Evolutionary conservation across 23 tunicate species (phyloP).

Genomic region (Pegea sp.): DNA sequence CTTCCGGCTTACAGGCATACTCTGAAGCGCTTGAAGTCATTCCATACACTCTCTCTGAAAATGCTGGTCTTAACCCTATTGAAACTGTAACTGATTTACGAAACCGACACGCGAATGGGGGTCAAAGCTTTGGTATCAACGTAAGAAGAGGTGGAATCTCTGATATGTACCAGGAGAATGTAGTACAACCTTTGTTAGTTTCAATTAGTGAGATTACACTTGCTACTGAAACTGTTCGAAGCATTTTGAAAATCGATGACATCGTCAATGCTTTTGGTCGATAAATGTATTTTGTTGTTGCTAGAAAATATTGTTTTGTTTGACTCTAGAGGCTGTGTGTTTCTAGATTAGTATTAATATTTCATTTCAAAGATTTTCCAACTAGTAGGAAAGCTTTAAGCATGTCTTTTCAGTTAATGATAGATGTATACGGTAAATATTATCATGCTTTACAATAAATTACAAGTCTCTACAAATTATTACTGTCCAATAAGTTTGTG

Average conservation of each 20-base stretch:
- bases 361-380: too few species aligned
- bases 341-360: too few species aligned
- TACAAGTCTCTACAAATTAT: too few species aligned
- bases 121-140: constrained; percentile 31
- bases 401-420: too few species aligned
- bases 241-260: constrained; percentile 95
- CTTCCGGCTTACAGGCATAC: constrained; percentile 33
- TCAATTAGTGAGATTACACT: constrained; percentile 74
- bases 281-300: too few species aligned
- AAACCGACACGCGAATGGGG: constrained; percentile 85
- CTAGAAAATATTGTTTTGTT: too few species aligned
- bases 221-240: constrained; percentile 96
- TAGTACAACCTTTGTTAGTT: constrained; percentile 87
- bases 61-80: constrained; percentile 90
- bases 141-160: constrained; percentile 82
- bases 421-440: too few species aligned
- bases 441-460: too few species aligned
- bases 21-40: constrained; percentile 92
- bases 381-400: too few species aligned
- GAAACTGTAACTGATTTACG: constrained; percentile 84
- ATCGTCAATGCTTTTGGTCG: constrained; percentile 60
- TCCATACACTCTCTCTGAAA: constrained; percentile 91
- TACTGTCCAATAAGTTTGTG: too few species aligned
- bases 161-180: constrained; percentile 88
- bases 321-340: too few species aligned